Evolutionary conservation across 2,113 vertebrate genomes (phyloP).

Genomic region (Sylvietta virens): DNA sequence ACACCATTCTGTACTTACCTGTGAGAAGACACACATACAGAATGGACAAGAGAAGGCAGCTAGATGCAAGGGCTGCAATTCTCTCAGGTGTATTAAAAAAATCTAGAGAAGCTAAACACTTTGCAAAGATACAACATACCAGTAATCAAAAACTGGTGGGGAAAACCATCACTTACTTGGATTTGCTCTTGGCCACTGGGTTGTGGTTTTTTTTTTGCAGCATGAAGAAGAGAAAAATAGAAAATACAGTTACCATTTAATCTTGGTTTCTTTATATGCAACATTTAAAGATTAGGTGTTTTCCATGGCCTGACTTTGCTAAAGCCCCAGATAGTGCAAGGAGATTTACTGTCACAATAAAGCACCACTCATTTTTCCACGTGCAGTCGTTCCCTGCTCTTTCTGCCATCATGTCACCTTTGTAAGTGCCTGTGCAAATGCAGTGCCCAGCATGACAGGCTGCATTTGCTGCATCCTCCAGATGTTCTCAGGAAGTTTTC

Average conservation of each 20-base stretch:
- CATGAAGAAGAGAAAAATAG: not conserved
- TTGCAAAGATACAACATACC: not conserved
- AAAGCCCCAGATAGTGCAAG: not conserved
- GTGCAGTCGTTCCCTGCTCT: not conserved
- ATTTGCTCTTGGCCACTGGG: conserved; percentile 75
- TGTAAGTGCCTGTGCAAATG: accelerated
- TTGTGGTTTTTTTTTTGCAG: not conserved
- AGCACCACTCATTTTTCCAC: not conserved
- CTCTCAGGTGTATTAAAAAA: not conserved
- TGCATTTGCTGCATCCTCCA: not conserved
- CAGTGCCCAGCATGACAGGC: not conserved
- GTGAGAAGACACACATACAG: not conserved
- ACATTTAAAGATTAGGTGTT: not conserved
- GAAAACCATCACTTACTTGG: conserved; percentile 73
- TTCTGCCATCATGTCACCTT: not conserved
- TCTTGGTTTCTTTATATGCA: not conserved
- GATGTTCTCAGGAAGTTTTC: not conserved
- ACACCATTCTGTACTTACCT: not conserved
- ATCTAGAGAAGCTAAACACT: not conserved
- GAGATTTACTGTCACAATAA: not conserved
- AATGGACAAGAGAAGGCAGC: not conserved
- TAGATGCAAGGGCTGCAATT: not conserved
- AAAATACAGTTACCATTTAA: conserved; percentile 4
- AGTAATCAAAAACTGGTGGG: not conserved
- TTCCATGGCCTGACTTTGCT: not conserved